Conservation (phyloP, 2,888 invertebrate genomes). For the Catocala sponsa region DNA sequence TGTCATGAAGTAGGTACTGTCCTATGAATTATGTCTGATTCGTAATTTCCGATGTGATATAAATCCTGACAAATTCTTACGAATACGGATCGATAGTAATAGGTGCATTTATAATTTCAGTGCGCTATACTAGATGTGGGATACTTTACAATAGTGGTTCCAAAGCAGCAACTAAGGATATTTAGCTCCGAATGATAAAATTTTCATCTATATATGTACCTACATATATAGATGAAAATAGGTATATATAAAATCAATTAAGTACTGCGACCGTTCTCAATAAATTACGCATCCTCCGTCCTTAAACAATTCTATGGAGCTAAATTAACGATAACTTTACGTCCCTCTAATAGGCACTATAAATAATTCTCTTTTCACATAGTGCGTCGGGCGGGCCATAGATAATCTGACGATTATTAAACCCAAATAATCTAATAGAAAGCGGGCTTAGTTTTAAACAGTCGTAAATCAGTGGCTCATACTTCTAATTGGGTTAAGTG, state of each 20-base stretch:
- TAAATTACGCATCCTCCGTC: constrained; percentile 41
- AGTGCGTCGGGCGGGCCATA: constrained; percentile 38
- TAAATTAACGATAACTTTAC: constrained; percentile 25
- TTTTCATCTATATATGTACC: too few species aligned
- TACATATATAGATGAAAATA: neutral
- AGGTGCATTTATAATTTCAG: too few species aligned
- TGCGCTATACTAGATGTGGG: too few species aligned
- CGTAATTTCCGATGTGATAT: too few species aligned
- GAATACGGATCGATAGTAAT: too few species aligned
- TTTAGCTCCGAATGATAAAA: too few species aligned
- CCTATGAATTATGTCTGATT: too few species aligned
- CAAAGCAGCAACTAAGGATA: too few species aligned
- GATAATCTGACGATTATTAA: constrained; percentile 65
- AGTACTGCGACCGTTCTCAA: constrained; percentile 9
- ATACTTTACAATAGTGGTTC: too few species aligned
- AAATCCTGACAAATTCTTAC: too few species aligned
- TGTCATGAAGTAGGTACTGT: too few species aligned
- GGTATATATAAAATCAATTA: constrained; percentile 10
- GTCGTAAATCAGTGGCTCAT: constrained; percentile 73
- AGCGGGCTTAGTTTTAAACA: constrained; percentile 75
- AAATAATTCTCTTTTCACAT: constrained; percentile 54
- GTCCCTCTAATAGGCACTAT: constrained; percentile 37
- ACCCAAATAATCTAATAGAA: constrained; percentile 72
- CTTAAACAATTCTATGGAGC: constrained; percentile 22
- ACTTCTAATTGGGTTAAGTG: constrained; percentile 66